These are phyloP conservation scores for Eospalax fontanierii DNA, from an alignment of 2,797 vertebrate species.

Conservation along the genomic window DNA sequence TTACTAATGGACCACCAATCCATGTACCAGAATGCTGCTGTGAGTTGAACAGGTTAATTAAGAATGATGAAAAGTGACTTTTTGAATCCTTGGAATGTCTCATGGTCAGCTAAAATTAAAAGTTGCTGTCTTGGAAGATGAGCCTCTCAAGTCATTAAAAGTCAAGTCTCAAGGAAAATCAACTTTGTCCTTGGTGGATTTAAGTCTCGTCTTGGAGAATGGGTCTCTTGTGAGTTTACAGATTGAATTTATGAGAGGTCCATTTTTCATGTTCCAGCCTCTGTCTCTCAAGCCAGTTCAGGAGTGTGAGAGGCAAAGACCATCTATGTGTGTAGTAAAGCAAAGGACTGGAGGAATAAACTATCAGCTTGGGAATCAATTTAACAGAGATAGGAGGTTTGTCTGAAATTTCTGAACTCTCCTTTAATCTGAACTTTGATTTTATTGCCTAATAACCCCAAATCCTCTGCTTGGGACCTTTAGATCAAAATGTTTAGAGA, in stretches of 20 bases:
- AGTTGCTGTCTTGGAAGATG: neutral
- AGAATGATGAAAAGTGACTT: neutral
- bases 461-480: neutral
- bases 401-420: neutral
- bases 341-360: neutral
- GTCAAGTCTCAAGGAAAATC: neutral
- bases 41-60: slow-evolving; percentile 28
- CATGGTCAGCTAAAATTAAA: neutral
- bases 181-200: neutral
- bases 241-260: neutral
- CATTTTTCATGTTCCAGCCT: neutral
- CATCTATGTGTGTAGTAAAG: neutral
- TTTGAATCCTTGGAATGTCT: slow-evolving; percentile 11
- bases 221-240: neutral
- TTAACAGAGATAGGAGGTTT: neutral
- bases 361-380: neutral
- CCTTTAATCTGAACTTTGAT: neutral
- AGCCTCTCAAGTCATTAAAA: neutral
- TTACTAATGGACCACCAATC: neutral
- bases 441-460: neutral
- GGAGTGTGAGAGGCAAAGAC: neutral
- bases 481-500: slow-evolving; percentile 30
- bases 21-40: neutral
- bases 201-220: neutral
- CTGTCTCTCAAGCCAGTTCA: slow-evolving; percentile 19